Evolutionary conservation across 1,140 invertebrate species (phyloP).

Genomic region (Gonioctena quinquepunctata): DNA sequence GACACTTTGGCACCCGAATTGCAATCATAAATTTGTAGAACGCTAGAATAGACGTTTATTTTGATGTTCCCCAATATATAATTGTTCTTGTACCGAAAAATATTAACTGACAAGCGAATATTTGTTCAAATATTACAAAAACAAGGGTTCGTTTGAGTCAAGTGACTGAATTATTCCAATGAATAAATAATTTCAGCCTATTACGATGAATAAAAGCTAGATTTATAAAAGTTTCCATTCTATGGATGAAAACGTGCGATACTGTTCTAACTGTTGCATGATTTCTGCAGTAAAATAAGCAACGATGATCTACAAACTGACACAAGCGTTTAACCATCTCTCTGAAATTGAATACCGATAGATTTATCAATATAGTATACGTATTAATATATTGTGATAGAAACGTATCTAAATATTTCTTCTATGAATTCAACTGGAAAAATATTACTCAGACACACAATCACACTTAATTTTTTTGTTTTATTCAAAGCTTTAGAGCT

Average conservation of each 20-base stretch:
- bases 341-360: conserved; percentile 15
- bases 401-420: conserved; percentile 51
- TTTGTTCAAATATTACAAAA: not conserved
- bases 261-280: not conserved
- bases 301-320: conserved; percentile 41
- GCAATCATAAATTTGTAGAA: conserved; percentile 48
- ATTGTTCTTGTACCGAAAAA: conserved; percentile 20
- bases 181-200: no score
- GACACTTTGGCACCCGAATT: conserved; percentile 50
- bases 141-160: no score
- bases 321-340: conserved; percentile 35
- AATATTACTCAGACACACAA: conserved; percentile 42
- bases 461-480: conserved; percentile 45
- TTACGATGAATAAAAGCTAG: no score
- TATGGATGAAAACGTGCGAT: not conserved
- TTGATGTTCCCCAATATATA: conserved; percentile 52
- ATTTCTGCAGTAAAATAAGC: conserved; percentile 32
- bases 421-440: conserved; percentile 47
- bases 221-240: not conserved
- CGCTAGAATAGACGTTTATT: conserved; percentile 46
- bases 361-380: conserved; percentile 42
- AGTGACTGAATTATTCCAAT: no score
- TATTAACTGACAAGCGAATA: not conserved
- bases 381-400: conserved; percentile 45
- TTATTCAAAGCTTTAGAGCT: conserved; percentile 39